Evolutionary conservation across 2,113 vertebrate genomes (phyloP).

Genomic region (Varanus salvator): DNA sequence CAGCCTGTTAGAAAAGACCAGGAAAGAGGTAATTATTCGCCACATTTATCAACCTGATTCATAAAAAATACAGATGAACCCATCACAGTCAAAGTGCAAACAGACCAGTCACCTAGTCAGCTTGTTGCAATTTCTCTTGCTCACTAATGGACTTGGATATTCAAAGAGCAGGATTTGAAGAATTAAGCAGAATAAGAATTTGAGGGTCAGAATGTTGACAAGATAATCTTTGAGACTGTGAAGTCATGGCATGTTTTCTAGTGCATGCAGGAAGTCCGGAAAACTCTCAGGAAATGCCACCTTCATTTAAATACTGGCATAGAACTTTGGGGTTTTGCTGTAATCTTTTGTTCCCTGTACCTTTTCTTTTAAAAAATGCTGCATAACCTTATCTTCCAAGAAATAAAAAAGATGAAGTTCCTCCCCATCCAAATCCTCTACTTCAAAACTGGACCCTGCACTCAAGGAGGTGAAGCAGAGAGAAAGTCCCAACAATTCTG

Average conservation of each 20-base stretch:
- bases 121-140: background rate
- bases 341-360: background rate
- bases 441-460: background rate
- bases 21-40: background rate
- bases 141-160: background rate
- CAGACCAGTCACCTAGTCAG: background rate
- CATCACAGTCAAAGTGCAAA: background rate
- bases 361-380: background rate
- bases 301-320: background rate
- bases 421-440: background rate
- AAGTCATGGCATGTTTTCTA: background rate
- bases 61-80: background rate
- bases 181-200: constrained; percentile 9
- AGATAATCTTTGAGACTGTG: background rate
- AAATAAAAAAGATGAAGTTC: background rate
- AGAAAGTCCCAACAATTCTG: accelerated
- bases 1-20: background rate
- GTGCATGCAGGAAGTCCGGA: background rate
- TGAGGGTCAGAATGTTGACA: background rate
- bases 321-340: too few relatives aligned
- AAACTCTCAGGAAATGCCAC: background rate
- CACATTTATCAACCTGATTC: background rate
- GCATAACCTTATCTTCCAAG: background rate
- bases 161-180: background rate
- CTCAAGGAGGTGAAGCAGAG: background rate